Evolutionary conservation across 2,888 invertebrate species (phyloP).

Genomic region (Microchrysa polita): DNA sequence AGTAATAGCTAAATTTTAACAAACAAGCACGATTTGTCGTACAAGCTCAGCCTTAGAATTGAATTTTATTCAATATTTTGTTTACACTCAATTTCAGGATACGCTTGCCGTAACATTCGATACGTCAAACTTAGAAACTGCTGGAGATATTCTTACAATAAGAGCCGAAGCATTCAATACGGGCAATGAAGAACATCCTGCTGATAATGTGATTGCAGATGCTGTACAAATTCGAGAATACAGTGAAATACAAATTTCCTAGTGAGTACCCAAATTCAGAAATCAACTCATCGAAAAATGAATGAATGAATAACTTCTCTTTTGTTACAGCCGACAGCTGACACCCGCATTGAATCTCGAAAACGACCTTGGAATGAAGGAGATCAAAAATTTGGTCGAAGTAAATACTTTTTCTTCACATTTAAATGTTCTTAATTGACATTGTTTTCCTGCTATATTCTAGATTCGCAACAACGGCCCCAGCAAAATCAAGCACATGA

Average conservation of each 20-base stretch:
- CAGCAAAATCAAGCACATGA: conserved; percentile 60
- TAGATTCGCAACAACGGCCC: conserved; percentile 63
- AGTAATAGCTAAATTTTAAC: too few species aligned
- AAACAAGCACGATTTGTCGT: too few species aligned
- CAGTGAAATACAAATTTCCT: conserved; percentile 62
- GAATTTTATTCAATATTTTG: too few species aligned
- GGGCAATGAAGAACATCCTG: conserved; percentile 58
- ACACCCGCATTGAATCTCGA: conserved; percentile 60
- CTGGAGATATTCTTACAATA: conserved; percentile 57
- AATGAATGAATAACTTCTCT: too few species aligned
- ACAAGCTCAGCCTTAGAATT: too few species aligned
- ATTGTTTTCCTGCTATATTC: conserved; percentile 24
- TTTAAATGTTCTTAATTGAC: background rate
- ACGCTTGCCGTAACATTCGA: conserved; percentile 59
- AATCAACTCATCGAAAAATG: too few species aligned
- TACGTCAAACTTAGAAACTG: conserved; percentile 56
- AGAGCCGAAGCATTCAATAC: conserved; percentile 62
- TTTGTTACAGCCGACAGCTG: conserved; percentile 57
- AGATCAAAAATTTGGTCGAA: conserved; percentile 60
- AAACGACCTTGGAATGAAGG: conserved; percentile 56
- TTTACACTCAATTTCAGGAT: conserved; percentile 50
- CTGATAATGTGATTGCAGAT: conserved; percentile 57
- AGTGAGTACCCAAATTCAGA: conserved; percentile 57
- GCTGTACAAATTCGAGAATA: conserved; percentile 58
- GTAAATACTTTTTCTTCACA: conserved; percentile 51